Conservation (phyloP, 92 coral and sea anemone genomes). For the Epizoanthus stellaris region DNA sequence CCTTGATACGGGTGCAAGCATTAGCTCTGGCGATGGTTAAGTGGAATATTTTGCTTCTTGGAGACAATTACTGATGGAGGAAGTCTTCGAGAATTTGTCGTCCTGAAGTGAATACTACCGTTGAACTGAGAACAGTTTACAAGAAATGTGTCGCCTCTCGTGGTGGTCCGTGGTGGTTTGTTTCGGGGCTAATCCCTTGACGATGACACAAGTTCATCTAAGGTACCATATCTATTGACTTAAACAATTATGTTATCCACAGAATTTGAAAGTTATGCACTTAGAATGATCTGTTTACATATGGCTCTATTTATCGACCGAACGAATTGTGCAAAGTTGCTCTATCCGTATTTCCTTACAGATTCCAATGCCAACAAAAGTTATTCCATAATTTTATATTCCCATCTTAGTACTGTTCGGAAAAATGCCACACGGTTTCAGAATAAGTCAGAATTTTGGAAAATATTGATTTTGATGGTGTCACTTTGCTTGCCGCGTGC, state of each 20-base stretch:
- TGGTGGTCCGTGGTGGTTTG: not conserved
- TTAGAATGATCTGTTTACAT: not conserved
- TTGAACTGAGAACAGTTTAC: not conserved
- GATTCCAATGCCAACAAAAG: not conserved
- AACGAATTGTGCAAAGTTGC: not conserved
- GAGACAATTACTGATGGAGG: not conserved
- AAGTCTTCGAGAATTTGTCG: not conserved
- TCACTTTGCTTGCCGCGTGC: too few relatives aligned
- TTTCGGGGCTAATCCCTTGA: not conserved
- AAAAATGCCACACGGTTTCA: not conserved
- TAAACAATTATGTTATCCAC: not conserved
- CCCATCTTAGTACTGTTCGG: not conserved
- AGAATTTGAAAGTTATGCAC: not conserved
- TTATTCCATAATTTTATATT: not conserved
- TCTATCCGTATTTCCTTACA: not conserved
- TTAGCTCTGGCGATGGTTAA: not conserved
- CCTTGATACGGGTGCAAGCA: not conserved
- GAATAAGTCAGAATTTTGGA: not conserved
- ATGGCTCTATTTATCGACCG: not conserved
- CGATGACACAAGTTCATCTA: not conserved
- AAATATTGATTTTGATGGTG: too few relatives aligned
- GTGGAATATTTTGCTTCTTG: not conserved
- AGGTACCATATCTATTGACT: constrained; percentile 1
- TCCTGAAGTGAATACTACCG: not conserved
- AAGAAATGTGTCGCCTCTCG: not conserved